Conservation (phyloP, 2,888 invertebrate genomes). For the Helleia helle region DNA sequence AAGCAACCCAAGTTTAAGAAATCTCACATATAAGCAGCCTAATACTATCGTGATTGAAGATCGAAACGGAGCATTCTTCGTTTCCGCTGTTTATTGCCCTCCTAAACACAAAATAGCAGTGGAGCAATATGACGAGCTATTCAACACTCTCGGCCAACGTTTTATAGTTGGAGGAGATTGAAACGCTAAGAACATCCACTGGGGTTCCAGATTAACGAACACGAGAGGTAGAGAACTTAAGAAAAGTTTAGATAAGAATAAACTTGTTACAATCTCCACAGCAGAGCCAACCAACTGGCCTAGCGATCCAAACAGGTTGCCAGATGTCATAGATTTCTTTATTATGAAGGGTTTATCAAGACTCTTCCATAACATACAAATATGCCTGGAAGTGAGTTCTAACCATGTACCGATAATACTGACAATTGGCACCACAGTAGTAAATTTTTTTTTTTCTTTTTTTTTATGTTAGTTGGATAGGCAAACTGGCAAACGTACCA, state of each 20-base stretch:
- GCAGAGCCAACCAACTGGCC: conserved; percentile 7
- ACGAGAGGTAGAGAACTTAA: background rate
- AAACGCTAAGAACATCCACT: background rate
- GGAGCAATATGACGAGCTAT: background rate
- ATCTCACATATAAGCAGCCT: conserved; percentile 13
- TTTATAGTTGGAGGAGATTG: conserved; percentile 1
- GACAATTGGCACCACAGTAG: no score
- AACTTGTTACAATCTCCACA: background rate
- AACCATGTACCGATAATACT: no score
- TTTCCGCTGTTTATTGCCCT: conserved; percentile 6
- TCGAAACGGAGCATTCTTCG: background rate
- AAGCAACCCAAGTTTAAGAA: conserved; percentile 6
- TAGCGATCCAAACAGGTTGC: background rate
- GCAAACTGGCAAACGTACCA: no score
- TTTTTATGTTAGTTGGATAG: no score
- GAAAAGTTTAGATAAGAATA: background rate
- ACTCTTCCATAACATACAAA: background rate
- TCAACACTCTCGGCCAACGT: background rate
- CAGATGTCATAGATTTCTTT: no score
- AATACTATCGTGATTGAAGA: conserved; percentile 1
- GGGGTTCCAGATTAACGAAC: background rate
- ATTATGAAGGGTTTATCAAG: background rate
- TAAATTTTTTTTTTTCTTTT: no score
- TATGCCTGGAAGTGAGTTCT: background rate
- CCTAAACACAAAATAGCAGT: background rate